These are phyloP conservation scores for Parapristionchus giblindavisi DNA, from an alignment of 2,888 invertebrate species.

Conservation along the genomic window DNA sequence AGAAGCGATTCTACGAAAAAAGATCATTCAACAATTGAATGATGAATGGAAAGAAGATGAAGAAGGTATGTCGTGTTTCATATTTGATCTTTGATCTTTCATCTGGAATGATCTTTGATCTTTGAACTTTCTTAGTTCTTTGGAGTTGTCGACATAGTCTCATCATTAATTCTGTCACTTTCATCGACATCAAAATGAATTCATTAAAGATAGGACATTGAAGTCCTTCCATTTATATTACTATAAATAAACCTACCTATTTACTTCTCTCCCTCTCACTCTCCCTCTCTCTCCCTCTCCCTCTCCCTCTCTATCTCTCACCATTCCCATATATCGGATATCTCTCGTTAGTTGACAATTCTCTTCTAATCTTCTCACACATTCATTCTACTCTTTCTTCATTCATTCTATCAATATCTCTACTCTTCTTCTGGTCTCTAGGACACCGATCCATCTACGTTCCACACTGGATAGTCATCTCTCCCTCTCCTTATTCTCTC, in stretches of 20 bases:
- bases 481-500: neutral
- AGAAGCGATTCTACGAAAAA: slow-evolving; percentile 63
- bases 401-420: neutral
- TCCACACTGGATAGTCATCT: neutral
- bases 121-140: no score
- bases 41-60: slow-evolving; percentile 60
- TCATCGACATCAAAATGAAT: neutral
- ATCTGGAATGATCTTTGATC: no score
- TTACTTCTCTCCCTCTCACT: neutral
- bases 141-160: no score
- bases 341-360: no score
- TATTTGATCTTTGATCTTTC: neutral
- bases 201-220: neutral
- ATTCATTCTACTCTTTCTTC: neutral
- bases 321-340: neutral
- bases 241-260: neutral
- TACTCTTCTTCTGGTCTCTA: neutral
- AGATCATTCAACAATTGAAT: slow-evolving; percentile 64
- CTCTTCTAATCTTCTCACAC: no score
- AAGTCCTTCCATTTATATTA: neutral
- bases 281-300: neutral
- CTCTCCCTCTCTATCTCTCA: neutral
- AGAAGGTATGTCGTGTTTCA: slow-evolving; percentile 1
- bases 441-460: neutral
- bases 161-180: neutral